Evolutionary conservation across 2,888 invertebrate genomes (phyloP).

Genomic region (Zaprionus bogoriensis): DNA sequence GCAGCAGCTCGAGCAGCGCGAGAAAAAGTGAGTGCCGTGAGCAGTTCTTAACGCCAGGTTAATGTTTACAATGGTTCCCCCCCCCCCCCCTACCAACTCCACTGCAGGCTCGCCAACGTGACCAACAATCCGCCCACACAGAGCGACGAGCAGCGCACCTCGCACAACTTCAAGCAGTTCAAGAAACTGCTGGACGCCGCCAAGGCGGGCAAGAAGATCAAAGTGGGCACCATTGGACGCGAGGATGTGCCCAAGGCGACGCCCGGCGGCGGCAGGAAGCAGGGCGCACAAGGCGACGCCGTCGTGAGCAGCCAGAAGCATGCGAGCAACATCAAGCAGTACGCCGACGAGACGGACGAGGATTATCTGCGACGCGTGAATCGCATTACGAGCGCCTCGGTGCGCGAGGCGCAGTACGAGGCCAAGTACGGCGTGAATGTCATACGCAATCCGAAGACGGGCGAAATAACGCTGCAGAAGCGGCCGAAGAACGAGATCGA

Average conservation of each 20-base stretch:
- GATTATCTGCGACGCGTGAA: conserved; percentile 87
- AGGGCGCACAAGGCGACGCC: conserved; percentile 49
- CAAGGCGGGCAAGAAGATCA: conserved; percentile 78
- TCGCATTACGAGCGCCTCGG: conserved; percentile 86
- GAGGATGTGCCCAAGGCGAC: conserved; percentile 79
- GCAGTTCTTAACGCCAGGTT: not conserved
- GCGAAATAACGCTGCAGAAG: conserved; percentile 83
- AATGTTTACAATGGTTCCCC: not conserved
- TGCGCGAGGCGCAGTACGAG: conserved; percentile 86
- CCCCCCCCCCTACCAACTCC: not conserved
- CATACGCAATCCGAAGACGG: conserved; percentile 84
- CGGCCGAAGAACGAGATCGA: conserved; percentile 84
- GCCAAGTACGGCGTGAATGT: conserved; percentile 86
- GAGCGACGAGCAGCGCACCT: conserved; percentile 88
- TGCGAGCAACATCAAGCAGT: conserved; percentile 84
- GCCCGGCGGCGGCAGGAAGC: conserved; percentile 23
- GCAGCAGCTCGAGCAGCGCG: conserved; percentile 85
- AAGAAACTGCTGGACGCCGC: conserved; percentile 85
- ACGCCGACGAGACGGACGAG: conserved; percentile 86
- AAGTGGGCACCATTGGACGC: conserved; percentile 64
- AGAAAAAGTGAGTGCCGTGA: conserved; percentile 84
- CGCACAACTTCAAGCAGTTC: conserved; percentile 87
- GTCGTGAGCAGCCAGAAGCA: conserved; percentile 80
- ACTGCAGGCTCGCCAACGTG: conserved; percentile 86
- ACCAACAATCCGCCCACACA: conserved; percentile 90